Evolutionary conservation across 2,888 invertebrate species (phyloP), one percentile per base, ranked within the genome.

Genomic region (Drosophila pseudotalamancana): DNA sequence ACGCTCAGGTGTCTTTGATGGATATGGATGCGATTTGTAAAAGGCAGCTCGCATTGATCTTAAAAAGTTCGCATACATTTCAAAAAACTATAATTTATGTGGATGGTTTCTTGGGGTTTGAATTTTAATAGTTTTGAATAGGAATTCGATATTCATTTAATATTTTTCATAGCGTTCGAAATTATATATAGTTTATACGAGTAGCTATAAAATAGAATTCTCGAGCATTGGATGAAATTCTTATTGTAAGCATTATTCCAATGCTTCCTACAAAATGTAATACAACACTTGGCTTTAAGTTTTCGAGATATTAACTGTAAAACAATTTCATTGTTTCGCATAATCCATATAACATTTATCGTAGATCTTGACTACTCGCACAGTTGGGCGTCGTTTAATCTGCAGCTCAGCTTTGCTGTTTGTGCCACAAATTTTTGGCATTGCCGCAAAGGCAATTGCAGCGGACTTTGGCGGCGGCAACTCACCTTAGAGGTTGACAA

Each of bases 401-500:
- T 64, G 49, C 62, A 49, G 66, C 72, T 57, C 45, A 37, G 65
- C 40, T 35, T 45, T 37, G 37, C 27, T 39, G 69, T 50, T 83
- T 72, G 69, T 72, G 84, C 66, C 84, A 86, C 84, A 80, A 64
- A 80, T 80, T 65, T 84, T 72, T 80, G 55, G 84, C 74, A 84
- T 86, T 77, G 40, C 57, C 64, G 49, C 73, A 53, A 46, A 61
- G 56, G 74, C 59, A 77, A 62, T 70, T 64, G 67, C 61, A 42
- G 37, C 42, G 29, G 40, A 50, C 34, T 35, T 49, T 42, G 54
- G 51, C 61, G 63, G 56, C 81, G 81, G 79, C 72, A 56, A 69
- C 61, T 66, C 51, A 60, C 63, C 81, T 77, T 56, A 61, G 87
- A 86, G 81, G 66, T 80, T 87, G 87, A 87, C 87, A 81, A 87